Base-by-base conservation (phyloP, 2,888 invertebrate species). In the Capitulum mitella region DNA sequence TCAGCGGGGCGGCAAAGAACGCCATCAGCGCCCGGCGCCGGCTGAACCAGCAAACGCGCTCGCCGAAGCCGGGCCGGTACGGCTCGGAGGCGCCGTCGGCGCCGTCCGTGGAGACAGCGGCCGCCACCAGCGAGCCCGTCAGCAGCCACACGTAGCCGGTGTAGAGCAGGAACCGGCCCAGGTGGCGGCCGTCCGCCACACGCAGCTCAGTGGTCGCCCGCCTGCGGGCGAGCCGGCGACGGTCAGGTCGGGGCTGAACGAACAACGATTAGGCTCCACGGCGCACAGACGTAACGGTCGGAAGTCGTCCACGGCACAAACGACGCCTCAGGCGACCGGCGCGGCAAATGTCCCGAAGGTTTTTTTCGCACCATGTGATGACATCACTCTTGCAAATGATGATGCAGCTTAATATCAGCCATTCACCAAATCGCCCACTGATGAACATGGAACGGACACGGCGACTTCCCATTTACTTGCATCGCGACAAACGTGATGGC, bases 1-100 rank as follows among this genome's bases (percentile, higher is more conserved):
- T 84, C 32, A 87, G 82, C 3, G 89, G 89, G 8, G 85, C 84
- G 5, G 86, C 88, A 82, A 89, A 89, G 83, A 87, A 88, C 8
- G 87, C 82, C 26, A 88, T 82, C 22, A 89, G 84, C 0, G 88
- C 86, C 78, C 85, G 83, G 22, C 86, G 85, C 54, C 86, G 85
- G 16, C 86, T 86, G 82, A 89, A 87, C 88, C 88, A 89, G 82
- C 89, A 89, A 46, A 40, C 70, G 22, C 70, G 22, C 14, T 58
- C 37, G 12, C 79, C 80, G 43, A 80, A 58, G 43, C 51, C 70
- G 16, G 80, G 80, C n/a, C 78, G 78, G 64, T 77, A 70, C 16
- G 78, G 78, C 46, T 64, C 32, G 22, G 48, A 51, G 8, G 78
- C 29, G 48, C 54, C 78, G 26, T 37, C 54, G 3, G 80, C 78